Base-by-base conservation (phyloP, 92 coral and sea anemone genomes). In the Phenganax marumi region DNA sequence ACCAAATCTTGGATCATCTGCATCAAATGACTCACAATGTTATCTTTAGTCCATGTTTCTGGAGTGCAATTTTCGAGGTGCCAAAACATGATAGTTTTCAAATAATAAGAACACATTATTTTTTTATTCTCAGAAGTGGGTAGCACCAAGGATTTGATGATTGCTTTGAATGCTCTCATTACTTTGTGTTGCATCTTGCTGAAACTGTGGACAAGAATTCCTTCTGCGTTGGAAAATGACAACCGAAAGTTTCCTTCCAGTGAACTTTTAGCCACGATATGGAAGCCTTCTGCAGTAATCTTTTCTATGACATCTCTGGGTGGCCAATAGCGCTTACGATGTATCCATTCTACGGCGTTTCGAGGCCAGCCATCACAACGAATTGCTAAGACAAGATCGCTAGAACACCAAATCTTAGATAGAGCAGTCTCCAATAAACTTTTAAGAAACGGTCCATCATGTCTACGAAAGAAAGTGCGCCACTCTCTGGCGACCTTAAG, bases 151-250 rank as follows among this genome's bases (percentile, higher is more conserved):
- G 23, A 43, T 8, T 75, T 75, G 53, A 61, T 22, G 50, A 75
- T 48, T 46, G 66, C 62, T 25, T 75, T 33, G n/a, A 75, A 51
- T 55, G 65, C 49, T 24, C 65, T 75, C 3, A 75, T 19, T 8
- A 48, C 48, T 50, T 91, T 81, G 7, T 89, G 88, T 66, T 90
- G 97, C 39, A 92, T 46, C 49, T 52, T 86, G 69, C 77, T 88
- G 82, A 92, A 71, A 68, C 84, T 92, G 8, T 85, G 79, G 47
- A 90, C 87, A 64, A 92, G 62, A 71, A 91, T 73, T 81, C 64
- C 87, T 81, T 90, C 97, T n/a, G 92, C 93, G 24, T 87, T 74
- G 13, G 97, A 88, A 76, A 92, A 92, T 0, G 97, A 92, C 84
- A 92, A 73, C 54, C 93, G 92, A 73, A 92, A 92, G 75, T 81